Percentiles rank a stretch among this genome's conserved stretches.
phyloP scores from a whole-genome alignment of 1,140 invertebrate genomes.

The Potamilus streckersoni region DNA sequence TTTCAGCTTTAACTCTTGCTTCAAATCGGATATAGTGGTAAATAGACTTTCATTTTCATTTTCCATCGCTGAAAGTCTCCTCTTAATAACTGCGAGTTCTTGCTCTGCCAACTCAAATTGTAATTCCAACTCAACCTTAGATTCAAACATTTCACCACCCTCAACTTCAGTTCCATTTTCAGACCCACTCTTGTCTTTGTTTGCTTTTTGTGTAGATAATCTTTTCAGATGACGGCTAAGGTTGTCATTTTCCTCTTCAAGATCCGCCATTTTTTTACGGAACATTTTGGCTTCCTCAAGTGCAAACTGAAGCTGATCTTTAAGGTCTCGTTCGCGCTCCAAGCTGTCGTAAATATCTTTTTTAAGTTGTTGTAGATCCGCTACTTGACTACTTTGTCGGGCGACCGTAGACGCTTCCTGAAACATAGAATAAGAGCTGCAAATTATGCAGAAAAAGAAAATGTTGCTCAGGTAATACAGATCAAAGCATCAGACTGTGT shows the following conservation, averaged over 20 bases:
- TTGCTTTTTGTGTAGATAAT: conserved; percentile 76
- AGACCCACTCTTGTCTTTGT: conserved; percentile 14
- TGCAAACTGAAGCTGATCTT: conserved; percentile 89
- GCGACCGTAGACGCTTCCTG: too few species aligned
- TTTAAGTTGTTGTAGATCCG: conserved; percentile 74
- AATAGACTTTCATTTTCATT: conserved; percentile 79
- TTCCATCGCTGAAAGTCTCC: conserved; percentile 87
- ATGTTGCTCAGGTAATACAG: too few species aligned
- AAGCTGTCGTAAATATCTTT: conserved; percentile 89
- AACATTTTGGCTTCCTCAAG: conserved; percentile 85
- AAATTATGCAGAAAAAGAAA: too few species aligned
- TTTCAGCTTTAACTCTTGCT: conserved; percentile 70
- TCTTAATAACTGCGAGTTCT: conserved; percentile 83
- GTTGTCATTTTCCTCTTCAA: conserved; percentile 95
- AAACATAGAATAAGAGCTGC: too few species aligned
- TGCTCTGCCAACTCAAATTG: conserved; percentile 89
- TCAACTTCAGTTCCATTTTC: conserved; percentile 16
- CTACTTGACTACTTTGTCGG: conserved; percentile 46
- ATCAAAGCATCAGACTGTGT: too few species aligned
- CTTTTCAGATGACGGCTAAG: conserved; percentile 92
- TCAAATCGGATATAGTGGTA: conserved; percentile 83
- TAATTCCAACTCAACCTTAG: conserved; percentile 70
- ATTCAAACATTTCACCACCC: conserved; percentile 23
- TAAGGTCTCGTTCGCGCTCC: conserved; percentile 91
- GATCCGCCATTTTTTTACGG: conserved; percentile 73